phyloP scores from a whole-genome alignment of 2,797 vertebrate genomes.

The Todus mexicanus region DNA sequence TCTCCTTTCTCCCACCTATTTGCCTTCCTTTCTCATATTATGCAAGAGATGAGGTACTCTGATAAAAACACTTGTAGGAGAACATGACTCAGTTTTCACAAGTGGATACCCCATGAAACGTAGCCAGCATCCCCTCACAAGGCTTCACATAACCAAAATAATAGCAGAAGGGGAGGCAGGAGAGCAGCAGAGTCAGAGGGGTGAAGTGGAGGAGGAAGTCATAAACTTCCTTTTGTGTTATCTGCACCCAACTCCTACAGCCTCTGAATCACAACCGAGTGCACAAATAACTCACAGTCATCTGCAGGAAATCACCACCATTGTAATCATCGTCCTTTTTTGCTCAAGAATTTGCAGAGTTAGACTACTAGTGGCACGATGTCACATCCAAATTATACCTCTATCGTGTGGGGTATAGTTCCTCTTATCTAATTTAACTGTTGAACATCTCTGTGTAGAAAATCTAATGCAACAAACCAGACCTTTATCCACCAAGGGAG shows the following conservation, averaged over 20 bases:
- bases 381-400: not conserved
- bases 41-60: not conserved
- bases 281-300: slow-evolving; percentile 9
- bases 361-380: not conserved
- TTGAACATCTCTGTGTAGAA: not conserved
- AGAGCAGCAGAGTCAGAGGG: not conserved
- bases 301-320: not conserved
- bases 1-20: not conserved
- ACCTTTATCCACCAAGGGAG: not conserved
- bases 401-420: not conserved
- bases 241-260: slow-evolving; percentile 1
- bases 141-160: not conserved
- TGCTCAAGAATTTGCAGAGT: not conserved
- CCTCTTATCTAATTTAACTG: not conserved
- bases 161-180: not conserved
- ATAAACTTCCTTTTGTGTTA: not conserved
- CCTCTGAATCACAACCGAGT: slow-evolving; percentile 25
- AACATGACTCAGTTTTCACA: slow-evolving; percentile 20
- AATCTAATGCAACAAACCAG: not conserved
- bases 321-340: not conserved
- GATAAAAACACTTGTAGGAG: not conserved
- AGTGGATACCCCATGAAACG: not conserved
- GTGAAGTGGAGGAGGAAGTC: slow-evolving; percentile 13
- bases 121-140: not conserved
- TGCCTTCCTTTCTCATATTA: not conserved